Evolutionary conservation across 1,140 invertebrate genomes (phyloP).

Genomic region (Euwallacea similis): DNA sequence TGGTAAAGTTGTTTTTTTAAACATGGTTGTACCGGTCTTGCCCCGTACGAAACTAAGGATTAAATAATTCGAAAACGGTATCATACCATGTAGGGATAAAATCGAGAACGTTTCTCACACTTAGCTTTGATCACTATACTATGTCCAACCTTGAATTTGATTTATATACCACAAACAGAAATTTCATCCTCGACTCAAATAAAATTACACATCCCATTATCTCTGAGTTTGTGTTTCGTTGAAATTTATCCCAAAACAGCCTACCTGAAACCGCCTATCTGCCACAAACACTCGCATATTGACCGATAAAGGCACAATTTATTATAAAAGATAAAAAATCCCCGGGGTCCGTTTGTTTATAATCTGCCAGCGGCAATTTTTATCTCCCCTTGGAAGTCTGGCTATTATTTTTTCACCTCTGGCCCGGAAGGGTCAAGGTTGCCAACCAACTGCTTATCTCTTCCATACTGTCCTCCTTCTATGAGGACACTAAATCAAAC

Average conservation of each 20-base stretch:
- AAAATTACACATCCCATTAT: too few relatives aligned
- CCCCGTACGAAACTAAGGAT: too few relatives aligned
- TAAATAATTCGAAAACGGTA: too few relatives aligned
- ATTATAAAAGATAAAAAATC: conserved; percentile 37
- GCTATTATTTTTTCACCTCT: conserved; percentile 38
- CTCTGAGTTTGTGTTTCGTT: too few relatives aligned
- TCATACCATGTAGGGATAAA: too few relatives aligned
- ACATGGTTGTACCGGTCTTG: too few relatives aligned
- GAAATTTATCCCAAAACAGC: conserved; percentile 1
- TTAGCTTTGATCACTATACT: too few relatives aligned
- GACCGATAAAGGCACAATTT: conserved; percentile 32
- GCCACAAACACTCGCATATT: conserved; percentile 30
- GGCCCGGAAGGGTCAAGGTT: conserved; percentile 30
- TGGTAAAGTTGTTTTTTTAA: too few relatives aligned
- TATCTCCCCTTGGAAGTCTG: conserved; percentile 35
- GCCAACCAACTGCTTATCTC: conserved; percentile 30
- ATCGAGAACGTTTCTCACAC: too few relatives aligned
- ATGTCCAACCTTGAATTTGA: too few relatives aligned
- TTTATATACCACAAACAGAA: too few relatives aligned
- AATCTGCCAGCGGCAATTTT: conserved; percentile 32
- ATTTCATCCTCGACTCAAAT: too few relatives aligned
- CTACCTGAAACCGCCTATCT: conserved; percentile 31
- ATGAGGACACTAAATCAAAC: conserved; percentile 33
- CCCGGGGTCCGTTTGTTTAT: conserved; percentile 33
- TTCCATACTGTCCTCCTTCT: conserved; percentile 30